Percentiles rank a stretch among this genome's conserved stretches.
Evolutionary conservation across 2,113 vertebrate genomes (phyloP).

Genomic region (Cercopithecus mona): DNA sequence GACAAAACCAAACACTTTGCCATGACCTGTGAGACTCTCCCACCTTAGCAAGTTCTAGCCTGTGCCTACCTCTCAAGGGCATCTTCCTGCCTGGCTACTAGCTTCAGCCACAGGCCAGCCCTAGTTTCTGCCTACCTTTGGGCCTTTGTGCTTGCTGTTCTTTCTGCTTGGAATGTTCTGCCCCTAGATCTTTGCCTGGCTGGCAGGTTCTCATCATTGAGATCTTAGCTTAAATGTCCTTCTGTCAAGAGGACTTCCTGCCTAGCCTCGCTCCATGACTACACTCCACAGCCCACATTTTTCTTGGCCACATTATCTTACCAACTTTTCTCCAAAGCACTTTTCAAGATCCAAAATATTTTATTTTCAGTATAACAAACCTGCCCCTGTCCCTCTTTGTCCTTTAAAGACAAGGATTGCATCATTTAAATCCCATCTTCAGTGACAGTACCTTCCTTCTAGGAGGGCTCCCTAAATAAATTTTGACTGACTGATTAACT

Average conservation of each 20-base stretch:
- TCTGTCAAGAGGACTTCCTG: neutral
- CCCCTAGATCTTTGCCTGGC: neutral
- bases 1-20: neutral
- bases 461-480: neutral
- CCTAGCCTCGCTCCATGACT: neutral
- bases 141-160: neutral
- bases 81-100: neutral
- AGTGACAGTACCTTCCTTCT: neutral
- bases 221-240: neutral
- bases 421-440: neutral
- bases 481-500: neutral
- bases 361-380: neutral
- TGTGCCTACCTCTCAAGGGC: neutral
- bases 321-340: neutral
- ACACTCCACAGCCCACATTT: neutral
- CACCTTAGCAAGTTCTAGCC: too few relatives aligned
- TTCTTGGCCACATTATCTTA: neutral
- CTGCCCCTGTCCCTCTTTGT: neutral
- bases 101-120: neutral
- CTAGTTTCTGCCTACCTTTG: neutral
- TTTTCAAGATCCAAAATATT: neutral
- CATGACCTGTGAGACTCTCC: fast-evolving
- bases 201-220: neutral
- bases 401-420: neutral
- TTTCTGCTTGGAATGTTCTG: neutral